These are phyloP conservation scores for Intellagama lesueurii DNA, from an alignment of 2,797 vertebrate species.

Conservation along the genomic window DNA sequence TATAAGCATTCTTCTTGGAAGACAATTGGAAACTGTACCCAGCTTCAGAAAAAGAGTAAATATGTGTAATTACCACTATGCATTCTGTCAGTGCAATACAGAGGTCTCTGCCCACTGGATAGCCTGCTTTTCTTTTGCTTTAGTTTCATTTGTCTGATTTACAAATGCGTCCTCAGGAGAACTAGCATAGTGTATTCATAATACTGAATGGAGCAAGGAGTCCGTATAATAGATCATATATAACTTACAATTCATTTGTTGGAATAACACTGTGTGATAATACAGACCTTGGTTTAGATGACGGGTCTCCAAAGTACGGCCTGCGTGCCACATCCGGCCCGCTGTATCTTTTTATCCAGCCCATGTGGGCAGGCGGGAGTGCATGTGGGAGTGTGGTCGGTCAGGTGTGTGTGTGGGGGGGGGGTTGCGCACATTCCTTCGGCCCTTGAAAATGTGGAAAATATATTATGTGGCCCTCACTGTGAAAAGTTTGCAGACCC, in stretches of 20 bases:
- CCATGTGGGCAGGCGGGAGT: too few relatives aligned
- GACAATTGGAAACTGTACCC: background rate
- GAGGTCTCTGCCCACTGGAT: background rate
- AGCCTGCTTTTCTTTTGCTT: background rate
- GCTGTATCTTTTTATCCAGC: too few relatives aligned
- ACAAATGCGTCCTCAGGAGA: background rate
- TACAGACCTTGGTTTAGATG: too few relatives aligned
- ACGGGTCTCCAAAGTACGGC: too few relatives aligned
- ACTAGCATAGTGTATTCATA: background rate
- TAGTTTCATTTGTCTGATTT: background rate
- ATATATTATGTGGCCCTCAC: too few relatives aligned
- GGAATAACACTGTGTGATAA: background rate
- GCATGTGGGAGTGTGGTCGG: too few relatives aligned
- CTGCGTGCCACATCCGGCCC: too few relatives aligned
- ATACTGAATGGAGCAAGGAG: background rate
- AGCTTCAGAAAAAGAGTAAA: background rate
- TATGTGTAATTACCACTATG: background rate
- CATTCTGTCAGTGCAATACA: background rate
- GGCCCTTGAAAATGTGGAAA: too few relatives aligned
- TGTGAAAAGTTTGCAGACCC: too few relatives aligned
- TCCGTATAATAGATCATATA: background rate
- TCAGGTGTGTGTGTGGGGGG: too few relatives aligned
- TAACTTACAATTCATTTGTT: background rate
- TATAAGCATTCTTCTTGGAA: background rate
- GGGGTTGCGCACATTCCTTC: too few relatives aligned